A percentile compares a stretch with the other conserved stretches of the same genome.
These are phyloP conservation scores for Galleria mellonella DNA, from an alignment of 1,140 invertebrate genomes.

Conservation along the genomic window DNA sequence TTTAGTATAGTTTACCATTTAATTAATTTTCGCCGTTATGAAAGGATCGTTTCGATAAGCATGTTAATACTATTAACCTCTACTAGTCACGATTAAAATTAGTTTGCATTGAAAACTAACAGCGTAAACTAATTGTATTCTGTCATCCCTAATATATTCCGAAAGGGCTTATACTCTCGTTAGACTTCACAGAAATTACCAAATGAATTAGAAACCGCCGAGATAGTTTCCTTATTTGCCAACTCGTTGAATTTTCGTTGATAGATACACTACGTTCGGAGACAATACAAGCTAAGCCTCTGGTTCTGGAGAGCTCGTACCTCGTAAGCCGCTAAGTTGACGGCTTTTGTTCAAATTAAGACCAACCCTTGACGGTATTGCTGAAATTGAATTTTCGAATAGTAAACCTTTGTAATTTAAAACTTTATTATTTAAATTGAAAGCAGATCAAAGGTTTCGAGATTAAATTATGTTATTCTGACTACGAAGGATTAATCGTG, in stretches of 20 bases:
- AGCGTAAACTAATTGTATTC: no score
- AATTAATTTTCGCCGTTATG: no score
- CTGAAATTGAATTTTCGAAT: constrained; percentile 17
- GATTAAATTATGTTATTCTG: no score
- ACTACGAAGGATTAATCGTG: no score
- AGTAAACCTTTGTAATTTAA: constrained; percentile 6
- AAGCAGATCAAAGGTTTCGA: not conserved
- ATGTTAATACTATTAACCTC: no score
- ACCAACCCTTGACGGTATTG: constrained; percentile 14
- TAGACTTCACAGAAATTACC: no score
- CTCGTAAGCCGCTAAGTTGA: constrained; percentile 24
- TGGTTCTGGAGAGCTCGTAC: constrained; percentile 7
- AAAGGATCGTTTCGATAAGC: no score
- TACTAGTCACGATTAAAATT: no score
- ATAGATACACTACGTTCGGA: constrained; percentile 18
- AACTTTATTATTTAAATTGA: constrained; percentile 4
- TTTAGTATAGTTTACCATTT: no score
- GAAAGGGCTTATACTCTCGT: no score
- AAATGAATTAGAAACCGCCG: not conserved
- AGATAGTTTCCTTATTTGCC: constrained; percentile 14
- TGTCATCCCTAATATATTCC: no score
- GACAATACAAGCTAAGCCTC: constrained; percentile 14
- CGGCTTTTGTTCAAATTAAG: constrained; percentile 26
- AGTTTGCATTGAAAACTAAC: no score
- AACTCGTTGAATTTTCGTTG: constrained; percentile 18